Evolutionary conservation across 2,888 invertebrate species (phyloP), one percentile per base, ranked within the genome.

Genomic region (Melanargia galathea): DNA sequence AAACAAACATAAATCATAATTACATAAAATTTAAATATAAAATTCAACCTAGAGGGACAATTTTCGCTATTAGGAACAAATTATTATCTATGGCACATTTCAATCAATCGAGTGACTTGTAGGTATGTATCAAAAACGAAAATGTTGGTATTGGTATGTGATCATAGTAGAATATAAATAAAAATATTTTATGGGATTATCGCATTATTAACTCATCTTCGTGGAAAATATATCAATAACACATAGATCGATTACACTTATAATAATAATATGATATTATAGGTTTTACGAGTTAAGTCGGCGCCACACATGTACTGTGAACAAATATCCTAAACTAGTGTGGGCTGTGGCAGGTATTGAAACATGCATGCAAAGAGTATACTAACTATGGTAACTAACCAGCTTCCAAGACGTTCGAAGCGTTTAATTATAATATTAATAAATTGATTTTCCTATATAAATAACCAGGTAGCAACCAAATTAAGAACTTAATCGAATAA

Each of bases 1-100:
- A 51, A 33, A 51, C 10, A 51, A 33, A 30, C 13, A 11, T 35
- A 35, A 33, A 26, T 48, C 7, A 26, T 30, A 26, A 33, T n/a
- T 1, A 13, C 20, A 20, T 11, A 1, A 52, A 35, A 35, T n/a
- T 35, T 52, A 7, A 20, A 35, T 52, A 20, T 35, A 35, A 52
- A 35, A 52, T 52, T 52, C 35, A 52, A 52, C 10, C 52, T 52
- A 52, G 20, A 11, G 20, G 35, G 20, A 30, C 10, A 52, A 52
- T 20, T 35, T 52, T 35, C 20, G 20, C 35, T 33, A 51, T 48
- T 26, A 48, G 48, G 48, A 48, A 48, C 48, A 18, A 33, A 51
- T 4, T 26, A 49, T 30, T n/a, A 48, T 48, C 46, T 24, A 46
- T 46, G 46, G 10, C 46, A 48, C 46, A 48, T 48, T 22, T 22